These are phyloP conservation scores for Homalodisca vitripennis DNA, from an alignment of 1,140 invertebrate genomes.

Conservation along the genomic window DNA sequence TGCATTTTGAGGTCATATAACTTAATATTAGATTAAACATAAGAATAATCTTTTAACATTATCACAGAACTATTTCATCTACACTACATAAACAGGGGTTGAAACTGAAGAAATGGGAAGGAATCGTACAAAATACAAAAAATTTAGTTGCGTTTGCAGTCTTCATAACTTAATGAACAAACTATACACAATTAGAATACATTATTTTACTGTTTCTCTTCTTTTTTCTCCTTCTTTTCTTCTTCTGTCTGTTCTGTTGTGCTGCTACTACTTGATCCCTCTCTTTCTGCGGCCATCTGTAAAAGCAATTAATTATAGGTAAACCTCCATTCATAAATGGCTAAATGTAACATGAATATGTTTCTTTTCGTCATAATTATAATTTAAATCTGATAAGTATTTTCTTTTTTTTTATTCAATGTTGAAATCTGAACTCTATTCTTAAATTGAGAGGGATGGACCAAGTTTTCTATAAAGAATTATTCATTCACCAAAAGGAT, in stretches of 20 bases:
- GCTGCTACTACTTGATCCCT: constrained; percentile 31
- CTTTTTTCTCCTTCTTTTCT: constrained; percentile 26
- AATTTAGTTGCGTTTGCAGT: constrained; percentile 4
- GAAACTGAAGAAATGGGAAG: neutral
- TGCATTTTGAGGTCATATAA: no score
- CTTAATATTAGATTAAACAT: no score
- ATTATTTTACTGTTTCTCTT: constrained; percentile 20
- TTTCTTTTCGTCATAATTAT: no score
- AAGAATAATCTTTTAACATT: neutral
- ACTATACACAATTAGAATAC: neutral
- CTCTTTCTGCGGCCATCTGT: constrained; percentile 38
- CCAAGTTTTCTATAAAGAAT: no score
- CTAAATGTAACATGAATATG: no score
- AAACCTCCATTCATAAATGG: no score
- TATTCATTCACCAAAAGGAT: no score
- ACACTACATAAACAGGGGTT: neutral
- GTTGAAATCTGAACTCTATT: no score
- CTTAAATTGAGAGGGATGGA: no score
- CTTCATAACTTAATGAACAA: constrained; percentile 16
- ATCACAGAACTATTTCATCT: neutral
- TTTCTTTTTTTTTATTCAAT: no score
- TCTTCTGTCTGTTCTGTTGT: constrained; percentile 10
- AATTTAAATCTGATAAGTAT: no score
- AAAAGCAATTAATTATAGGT: no score
- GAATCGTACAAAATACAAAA: constrained; percentile 8